phyloP scores from a whole-genome alignment of 2,797 vertebrate species.

The Arctocebus calabarensis region DNA sequence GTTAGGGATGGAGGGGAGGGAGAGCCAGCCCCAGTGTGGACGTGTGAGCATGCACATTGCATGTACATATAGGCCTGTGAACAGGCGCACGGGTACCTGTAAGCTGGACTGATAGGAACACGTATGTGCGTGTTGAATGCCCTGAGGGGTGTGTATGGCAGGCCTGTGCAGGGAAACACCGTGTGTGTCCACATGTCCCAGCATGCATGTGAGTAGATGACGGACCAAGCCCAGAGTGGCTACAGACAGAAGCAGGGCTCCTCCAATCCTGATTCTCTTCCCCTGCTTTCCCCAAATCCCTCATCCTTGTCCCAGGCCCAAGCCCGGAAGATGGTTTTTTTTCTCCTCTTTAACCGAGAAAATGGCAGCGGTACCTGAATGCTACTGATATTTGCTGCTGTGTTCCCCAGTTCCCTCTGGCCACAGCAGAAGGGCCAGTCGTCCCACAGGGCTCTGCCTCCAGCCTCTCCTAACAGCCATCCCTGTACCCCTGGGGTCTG shows the following conservation, averaged over 20 bases:
- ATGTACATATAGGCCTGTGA: neutral
- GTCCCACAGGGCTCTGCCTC: neutral
- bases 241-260: neutral
- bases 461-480: neutral
- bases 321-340: neutral
- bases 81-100: rapidly evolving
- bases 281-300: neutral
- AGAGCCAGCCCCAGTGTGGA: rapidly evolving
- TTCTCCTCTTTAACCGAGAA: neutral
- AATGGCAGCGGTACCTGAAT: neutral
- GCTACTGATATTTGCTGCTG: rapidly evolving
- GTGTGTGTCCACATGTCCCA: neutral
- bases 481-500: neutral
- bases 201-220: neutral
- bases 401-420: neutral
- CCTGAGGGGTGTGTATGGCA: neutral
- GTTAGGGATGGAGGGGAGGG: neutral
- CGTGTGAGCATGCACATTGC: rapidly evolving
- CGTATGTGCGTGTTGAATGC: neutral
- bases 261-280: neutral
- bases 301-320: neutral
- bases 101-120: neutral
- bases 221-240: neutral
- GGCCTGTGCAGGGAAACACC: neutral
- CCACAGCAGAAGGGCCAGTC: neutral